Percentiles rank a stretch among this genome's conserved stretches.
These are phyloP conservation scores for Bicyclus anynana DNA, from an alignment of 1,140 invertebrate genomes.

Conservation along the genomic window DNA sequence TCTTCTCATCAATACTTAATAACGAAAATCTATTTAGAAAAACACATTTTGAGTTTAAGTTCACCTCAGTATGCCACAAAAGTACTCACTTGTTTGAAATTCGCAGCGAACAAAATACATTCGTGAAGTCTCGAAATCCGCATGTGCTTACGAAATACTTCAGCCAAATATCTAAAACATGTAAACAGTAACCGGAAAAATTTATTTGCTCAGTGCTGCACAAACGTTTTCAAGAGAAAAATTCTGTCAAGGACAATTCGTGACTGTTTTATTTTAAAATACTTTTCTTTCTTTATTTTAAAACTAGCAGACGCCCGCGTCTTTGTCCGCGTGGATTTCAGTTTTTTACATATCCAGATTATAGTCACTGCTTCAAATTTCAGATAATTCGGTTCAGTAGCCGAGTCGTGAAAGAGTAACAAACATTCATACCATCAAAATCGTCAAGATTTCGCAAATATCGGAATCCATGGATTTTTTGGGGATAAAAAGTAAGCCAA, in stretches of 20 bases:
- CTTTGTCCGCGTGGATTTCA: too few species aligned
- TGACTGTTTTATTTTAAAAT: background rate
- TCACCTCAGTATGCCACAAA: background rate
- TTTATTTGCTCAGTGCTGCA: background rate
- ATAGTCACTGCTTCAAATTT: too few species aligned
- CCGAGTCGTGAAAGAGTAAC: too few species aligned
- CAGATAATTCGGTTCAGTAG: too few species aligned
- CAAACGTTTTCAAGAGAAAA: background rate
- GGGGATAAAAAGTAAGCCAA: too few species aligned
- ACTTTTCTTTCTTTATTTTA: too few species aligned
- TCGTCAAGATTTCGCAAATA: too few species aligned
- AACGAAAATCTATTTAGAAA: background rate
- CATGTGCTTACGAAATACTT: constrained; percentile 1
- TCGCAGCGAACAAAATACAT: constrained; percentile 1
- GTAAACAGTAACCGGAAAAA: constrained; percentile 2
- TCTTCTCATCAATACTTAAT: too few species aligned
- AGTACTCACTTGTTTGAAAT: background rate
- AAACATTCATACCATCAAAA: too few species aligned
- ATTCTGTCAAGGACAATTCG: background rate
- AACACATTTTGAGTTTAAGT: background rate
- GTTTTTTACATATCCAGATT: too few species aligned
- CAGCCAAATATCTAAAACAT: constrained; percentile 1
- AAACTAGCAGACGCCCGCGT: too few species aligned
- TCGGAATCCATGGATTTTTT: too few species aligned
- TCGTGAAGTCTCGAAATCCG: background rate